These are phyloP conservation scores for Caenorhabditis sp. DNA, from an alignment of 2,888 invertebrate species.

Conservation along the genomic window DNA sequence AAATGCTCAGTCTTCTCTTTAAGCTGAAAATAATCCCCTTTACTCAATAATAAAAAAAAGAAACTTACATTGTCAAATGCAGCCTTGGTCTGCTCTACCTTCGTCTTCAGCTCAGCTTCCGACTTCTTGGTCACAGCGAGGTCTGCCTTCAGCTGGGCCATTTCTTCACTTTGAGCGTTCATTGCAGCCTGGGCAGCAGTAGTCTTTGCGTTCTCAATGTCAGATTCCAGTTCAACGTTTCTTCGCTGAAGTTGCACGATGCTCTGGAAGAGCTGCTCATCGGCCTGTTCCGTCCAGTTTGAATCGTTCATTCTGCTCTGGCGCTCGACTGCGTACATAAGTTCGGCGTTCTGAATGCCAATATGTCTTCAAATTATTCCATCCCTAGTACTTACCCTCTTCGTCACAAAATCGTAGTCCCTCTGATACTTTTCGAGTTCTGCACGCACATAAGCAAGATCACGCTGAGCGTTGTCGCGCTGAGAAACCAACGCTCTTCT, in stretches of 20 bases:
- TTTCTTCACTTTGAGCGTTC: slow-evolving; percentile 65
- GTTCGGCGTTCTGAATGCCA: slow-evolving; percentile 35
- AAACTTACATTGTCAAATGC: slow-evolving; percentile 51
- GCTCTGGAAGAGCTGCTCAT: slow-evolving; percentile 58
- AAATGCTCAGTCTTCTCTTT: slow-evolving; percentile 63
- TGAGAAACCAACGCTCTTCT: slow-evolving; percentile 53
- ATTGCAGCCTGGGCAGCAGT: slow-evolving; percentile 63
- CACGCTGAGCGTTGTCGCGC: slow-evolving; percentile 67
- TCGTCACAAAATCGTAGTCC: slow-evolving; percentile 59
- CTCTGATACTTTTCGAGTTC: slow-evolving; percentile 76
- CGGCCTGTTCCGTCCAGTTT: slow-evolving; percentile 37
- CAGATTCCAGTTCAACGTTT: slow-evolving; percentile 69
- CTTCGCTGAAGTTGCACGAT: slow-evolving; percentile 64
- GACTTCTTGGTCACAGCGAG: slow-evolving; percentile 54
- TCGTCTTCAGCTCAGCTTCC: slow-evolving; percentile 53
- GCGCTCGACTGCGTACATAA: slow-evolving; percentile 53
- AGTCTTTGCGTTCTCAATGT: slow-evolving; percentile 63
- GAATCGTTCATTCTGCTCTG: slow-evolving; percentile 30
- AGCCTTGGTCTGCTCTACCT: slow-evolving; percentile 61
- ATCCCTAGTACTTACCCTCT: slow-evolving; percentile 17
- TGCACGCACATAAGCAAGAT: slow-evolving; percentile 74
- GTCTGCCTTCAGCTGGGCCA: slow-evolving; percentile 52
- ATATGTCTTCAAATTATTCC: background rate
- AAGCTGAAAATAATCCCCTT: slow-evolving; percentile 63
- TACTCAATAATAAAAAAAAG: too few species aligned